phyloP scores from a whole-genome alignment of 1,140 invertebrate species.

The Platyscapa corneri region DNA sequence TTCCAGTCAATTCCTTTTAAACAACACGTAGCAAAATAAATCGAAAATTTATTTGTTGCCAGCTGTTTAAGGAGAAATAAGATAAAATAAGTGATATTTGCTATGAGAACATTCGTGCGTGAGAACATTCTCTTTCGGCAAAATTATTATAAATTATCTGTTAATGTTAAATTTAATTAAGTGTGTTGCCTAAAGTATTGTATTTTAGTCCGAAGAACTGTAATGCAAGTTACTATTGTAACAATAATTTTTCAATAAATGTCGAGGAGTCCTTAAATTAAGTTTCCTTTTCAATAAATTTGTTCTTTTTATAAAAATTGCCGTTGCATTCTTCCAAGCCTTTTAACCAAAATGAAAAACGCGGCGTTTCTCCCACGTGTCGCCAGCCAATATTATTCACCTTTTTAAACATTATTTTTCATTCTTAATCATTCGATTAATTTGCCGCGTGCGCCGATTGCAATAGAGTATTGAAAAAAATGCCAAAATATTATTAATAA shows the following conservation, averaged over 20 bases:
- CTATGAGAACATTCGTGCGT: conserved; percentile 2
- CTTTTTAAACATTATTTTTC: too few species aligned
- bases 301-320: neutral
- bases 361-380: too few species aligned
- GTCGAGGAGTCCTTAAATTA: neutral
- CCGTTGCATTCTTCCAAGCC: too few species aligned
- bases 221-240: neutral
- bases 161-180: conserved; percentile 5
- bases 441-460: too few species aligned
- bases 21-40: neutral
- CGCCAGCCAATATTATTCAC: too few species aligned
- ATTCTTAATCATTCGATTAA: too few species aligned
- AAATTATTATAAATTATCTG: neutral
- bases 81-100: conserved; percentile 7
- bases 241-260: neutral
- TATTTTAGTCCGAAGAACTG: neutral
- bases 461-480: too few species aligned
- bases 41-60: neutral
- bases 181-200: neutral
- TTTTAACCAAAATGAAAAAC: too few species aligned
- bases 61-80: neutral
- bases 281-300: neutral
- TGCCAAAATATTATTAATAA: too few species aligned
- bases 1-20: neutral
- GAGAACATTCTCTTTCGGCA: neutral